Percentiles rank a stretch among this genome's conserved stretches.
phyloP scores from a whole-genome alignment of 2,113 vertebrate species.

The Alethe diademata region DNA sequence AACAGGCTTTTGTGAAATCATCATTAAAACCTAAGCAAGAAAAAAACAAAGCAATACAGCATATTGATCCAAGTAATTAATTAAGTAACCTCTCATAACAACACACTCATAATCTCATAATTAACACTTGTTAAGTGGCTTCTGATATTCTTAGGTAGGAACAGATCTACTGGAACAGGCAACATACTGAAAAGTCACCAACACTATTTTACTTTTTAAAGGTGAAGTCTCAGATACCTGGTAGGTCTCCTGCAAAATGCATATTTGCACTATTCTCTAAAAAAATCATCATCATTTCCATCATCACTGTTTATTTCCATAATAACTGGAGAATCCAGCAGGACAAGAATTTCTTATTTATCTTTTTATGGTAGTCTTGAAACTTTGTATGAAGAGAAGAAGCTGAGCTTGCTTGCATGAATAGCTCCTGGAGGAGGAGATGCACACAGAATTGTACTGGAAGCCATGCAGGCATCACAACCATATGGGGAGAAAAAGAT shows the following conservation, averaged over 20 bases:
- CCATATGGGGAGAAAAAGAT: neutral
- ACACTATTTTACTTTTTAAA: neutral
- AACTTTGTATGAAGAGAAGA: neutral
- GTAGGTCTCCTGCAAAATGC: neutral
- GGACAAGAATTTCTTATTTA: neutral
- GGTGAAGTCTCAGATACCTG: neutral
- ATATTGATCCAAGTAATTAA: neutral
- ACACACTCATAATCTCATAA: neutral
- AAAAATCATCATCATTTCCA: neutral
- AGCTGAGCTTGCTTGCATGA: neutral
- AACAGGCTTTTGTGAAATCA: neutral
- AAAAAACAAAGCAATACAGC: neutral
- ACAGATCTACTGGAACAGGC: neutral
- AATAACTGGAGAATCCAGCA: neutral
- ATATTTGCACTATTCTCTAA: neutral
- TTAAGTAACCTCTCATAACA: neutral
- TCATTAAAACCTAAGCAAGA: neutral
- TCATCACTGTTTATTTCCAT: neutral
- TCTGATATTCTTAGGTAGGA: neutral
- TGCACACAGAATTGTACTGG: neutral
- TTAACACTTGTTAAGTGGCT: neutral
- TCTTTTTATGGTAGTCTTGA: neutral
- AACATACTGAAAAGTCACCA: neutral
- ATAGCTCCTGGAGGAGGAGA: neutral
- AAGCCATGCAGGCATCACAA: neutral